Evolutionary conservation across 2,797 vertebrate genomes (phyloP).

Genomic region (Paedocypris micromegethes): DNA sequence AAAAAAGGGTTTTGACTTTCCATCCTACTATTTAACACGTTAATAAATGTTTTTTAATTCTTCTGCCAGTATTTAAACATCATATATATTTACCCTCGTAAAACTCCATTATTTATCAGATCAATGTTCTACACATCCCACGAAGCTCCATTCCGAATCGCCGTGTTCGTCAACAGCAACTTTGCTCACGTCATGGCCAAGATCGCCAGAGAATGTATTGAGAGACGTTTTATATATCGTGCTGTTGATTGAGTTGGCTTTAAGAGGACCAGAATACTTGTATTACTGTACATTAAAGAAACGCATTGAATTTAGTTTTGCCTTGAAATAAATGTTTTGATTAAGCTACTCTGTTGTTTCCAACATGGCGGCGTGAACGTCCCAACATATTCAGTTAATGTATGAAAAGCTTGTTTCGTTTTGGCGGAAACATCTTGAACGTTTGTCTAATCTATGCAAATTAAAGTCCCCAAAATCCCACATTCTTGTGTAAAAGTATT

Average conservation of each 20-base stretch:
- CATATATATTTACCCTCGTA: constrained; percentile 19
- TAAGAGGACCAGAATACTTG: constrained; percentile 17
- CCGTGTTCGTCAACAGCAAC: not conserved
- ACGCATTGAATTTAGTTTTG: too few relatives aligned
- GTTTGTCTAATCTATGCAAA: too few relatives aligned
- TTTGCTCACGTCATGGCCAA: not conserved
- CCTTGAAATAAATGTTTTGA: too few relatives aligned
- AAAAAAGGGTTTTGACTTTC: constrained; percentile 8
- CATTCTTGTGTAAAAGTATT: too few relatives aligned
- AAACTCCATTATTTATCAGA: constrained; percentile 26
- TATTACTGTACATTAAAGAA: not conserved
- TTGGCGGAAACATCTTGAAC: too few relatives aligned
- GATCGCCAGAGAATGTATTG: constrained; percentile 16
- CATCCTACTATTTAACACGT: not conserved
- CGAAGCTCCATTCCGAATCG: too few relatives aligned
- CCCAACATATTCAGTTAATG: too few relatives aligned
- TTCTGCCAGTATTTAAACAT: constrained; percentile 24
- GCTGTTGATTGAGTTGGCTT: not conserved
- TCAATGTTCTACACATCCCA: constrained; percentile 34
- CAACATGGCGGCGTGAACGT: too few relatives aligned
- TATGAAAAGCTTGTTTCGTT: too few relatives aligned
- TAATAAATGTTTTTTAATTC: not conserved
- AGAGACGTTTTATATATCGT: constrained; percentile 2
- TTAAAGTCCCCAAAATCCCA: too few relatives aligned
- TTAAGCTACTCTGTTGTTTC: too few relatives aligned